Evolutionary conservation across 2,888 invertebrate species (phyloP).

Genomic region (Lycocerus yunnanus): DNA sequence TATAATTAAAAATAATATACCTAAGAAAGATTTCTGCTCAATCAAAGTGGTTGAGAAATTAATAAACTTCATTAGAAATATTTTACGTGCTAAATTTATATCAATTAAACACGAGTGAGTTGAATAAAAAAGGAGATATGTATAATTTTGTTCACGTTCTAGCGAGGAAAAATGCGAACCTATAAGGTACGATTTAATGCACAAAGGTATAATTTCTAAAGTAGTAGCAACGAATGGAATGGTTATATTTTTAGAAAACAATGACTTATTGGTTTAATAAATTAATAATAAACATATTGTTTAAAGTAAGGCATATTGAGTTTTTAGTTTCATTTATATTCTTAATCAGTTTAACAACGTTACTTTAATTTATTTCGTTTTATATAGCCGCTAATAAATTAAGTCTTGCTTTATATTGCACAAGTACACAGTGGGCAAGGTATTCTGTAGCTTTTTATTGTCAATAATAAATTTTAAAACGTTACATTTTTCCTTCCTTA

Average conservation of each 20-base stretch:
- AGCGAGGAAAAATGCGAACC: background rate
- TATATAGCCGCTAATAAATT: background rate
- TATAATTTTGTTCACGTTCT: background rate
- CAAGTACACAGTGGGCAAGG: background rate
- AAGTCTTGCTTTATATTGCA: background rate
- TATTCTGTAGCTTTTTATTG: background rate
- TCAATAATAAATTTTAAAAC: background rate
- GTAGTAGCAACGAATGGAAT: background rate
- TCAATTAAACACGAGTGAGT: background rate
- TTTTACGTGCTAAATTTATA: background rate
- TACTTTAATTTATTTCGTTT: background rate
- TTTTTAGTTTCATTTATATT: background rate
- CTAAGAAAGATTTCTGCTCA: background rate
- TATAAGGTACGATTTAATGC: background rate
- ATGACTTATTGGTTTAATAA: background rate
- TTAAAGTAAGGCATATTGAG: background rate
- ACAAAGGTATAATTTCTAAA: background rate
- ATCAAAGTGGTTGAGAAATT: background rate
- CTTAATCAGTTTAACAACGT: background rate
- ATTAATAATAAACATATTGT: background rate
- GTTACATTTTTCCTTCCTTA: background rate
- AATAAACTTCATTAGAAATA: background rate
- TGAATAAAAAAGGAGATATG: background rate
- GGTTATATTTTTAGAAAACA: background rate
- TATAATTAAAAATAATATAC: background rate